Evolutionary conservation across 1,140 invertebrate species (phyloP).

Genomic region (Brachionus sp.): DNA sequence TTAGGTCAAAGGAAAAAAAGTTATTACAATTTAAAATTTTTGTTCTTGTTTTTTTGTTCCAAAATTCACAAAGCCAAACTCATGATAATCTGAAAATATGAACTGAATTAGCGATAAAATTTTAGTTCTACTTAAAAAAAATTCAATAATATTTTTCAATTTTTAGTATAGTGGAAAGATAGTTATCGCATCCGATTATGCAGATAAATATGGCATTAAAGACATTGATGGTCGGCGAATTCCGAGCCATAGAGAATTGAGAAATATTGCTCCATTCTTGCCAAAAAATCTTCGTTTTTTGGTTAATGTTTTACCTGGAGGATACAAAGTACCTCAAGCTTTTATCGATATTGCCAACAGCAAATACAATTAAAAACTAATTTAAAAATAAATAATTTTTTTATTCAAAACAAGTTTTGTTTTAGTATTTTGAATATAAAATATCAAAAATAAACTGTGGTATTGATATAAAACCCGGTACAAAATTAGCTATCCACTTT

Average conservation of each 20-base stretch:
- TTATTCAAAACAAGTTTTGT: not conserved
- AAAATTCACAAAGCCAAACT: no score
- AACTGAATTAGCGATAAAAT: no score
- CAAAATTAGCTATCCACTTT: conserved; percentile 13
- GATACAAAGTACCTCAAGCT: conserved; percentile 11
- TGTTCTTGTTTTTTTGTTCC: no score
- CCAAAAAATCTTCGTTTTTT: conserved; percentile 1
- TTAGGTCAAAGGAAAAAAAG: no score
- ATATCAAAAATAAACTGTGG: conserved; percentile 44
- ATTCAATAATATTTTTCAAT: conserved; percentile 47
- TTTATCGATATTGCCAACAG: conserved; percentile 15
- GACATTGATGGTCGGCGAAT: conserved; percentile 54
- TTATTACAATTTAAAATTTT: no score
- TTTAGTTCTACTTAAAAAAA: no score
- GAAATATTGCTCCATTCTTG: conserved; percentile 22
- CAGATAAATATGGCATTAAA: conserved; percentile 52
- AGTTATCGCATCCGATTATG: conserved; percentile 53
- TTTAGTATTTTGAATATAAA: conserved; percentile 28
- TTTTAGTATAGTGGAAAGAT: conserved; percentile 55
- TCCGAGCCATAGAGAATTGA: not conserved
- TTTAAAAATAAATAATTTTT: not conserved
- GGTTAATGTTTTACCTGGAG: not conserved
- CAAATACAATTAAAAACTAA: conserved; percentile 18
- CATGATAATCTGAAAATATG: no score
- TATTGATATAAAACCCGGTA: conserved; percentile 11